Conservation (phyloP, 2,888 invertebrate genomes). For the Thera britannica region DNA sequence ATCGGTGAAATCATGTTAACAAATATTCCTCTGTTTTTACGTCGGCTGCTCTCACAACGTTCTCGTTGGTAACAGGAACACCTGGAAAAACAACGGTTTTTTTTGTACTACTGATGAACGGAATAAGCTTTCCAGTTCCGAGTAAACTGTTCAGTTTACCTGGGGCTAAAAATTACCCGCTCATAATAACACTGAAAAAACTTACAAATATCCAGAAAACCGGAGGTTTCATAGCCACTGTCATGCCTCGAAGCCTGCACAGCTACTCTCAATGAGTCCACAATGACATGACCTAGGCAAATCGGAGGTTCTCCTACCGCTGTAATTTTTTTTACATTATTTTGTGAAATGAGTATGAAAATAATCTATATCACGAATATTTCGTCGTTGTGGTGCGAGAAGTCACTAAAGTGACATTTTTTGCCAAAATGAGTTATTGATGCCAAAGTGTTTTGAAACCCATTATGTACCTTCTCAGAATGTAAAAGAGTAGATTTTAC, state of each 20-base stretch:
- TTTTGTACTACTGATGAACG: neutral
- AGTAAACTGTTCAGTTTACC: no score
- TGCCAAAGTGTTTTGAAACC: no score
- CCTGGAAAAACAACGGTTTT: conserved; percentile 45
- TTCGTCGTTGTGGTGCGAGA: no score
- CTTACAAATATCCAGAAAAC: conserved; percentile 53
- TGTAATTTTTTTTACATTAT: conserved; percentile 27
- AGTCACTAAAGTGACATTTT: no score
- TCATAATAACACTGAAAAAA: conserved; percentile 7
- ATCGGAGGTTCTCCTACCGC: conserved; percentile 55
- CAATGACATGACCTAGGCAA: conserved; percentile 53
- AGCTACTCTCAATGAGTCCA: conserved; percentile 53
- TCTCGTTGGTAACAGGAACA: conserved; percentile 58
- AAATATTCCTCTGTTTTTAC: conserved; percentile 57
- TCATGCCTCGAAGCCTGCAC: conserved; percentile 51
- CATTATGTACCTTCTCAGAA: no score
- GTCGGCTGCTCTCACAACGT: conserved; percentile 50
- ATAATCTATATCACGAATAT: neutral
- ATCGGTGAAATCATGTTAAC: conserved; percentile 41
- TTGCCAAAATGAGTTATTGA: no score
- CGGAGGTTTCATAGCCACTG: conserved; percentile 46
- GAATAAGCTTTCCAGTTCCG: no score
- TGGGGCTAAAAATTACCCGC: neutral
- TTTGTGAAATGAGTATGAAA: neutral
- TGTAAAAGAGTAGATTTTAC: no score